phyloP scores from a whole-genome alignment of 1,140 invertebrate genomes.

The Rhagoletis zephyria region DNA sequence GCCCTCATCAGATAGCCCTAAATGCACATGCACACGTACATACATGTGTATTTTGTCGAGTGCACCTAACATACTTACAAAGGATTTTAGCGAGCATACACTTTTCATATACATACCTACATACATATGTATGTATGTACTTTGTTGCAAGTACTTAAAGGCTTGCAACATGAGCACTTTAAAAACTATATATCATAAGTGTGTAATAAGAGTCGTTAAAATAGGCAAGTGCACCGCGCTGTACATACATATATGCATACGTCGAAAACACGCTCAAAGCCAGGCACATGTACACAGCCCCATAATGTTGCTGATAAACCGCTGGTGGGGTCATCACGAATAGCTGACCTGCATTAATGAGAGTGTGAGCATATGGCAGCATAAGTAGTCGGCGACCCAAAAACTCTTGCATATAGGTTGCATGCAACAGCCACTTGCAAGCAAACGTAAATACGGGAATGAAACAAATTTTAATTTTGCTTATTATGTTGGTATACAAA shows the following conservation, averaged over 20 bases:
- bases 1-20: conserved; percentile 2
- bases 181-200: conserved; percentile 27
- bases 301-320: conserved; percentile 30
- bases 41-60: neutral
- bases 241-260: neutral
- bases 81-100: neutral
- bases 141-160: conserved; percentile 29
- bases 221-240: neutral
- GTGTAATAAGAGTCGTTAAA: conserved; percentile 10
- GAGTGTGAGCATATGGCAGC: neutral
- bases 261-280: neutral
- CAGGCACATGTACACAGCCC: neutral
- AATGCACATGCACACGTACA: too few relatives aligned
- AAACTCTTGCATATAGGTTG: neutral
- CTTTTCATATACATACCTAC: too few relatives aligned
- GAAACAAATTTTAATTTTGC: too few relatives aligned
- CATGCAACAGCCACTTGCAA: neutral
- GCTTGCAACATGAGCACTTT: conserved; percentile 46
- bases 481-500: too few relatives aligned
- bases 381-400: neutral
- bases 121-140: too few relatives aligned
- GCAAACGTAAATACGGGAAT: too few relatives aligned
- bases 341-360: conserved; percentile 38
- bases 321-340: neutral
- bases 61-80: neutral